Conservation (phyloP, 2,797 vertebrate genomes). For the Eurystomus glaucurus region DNA sequence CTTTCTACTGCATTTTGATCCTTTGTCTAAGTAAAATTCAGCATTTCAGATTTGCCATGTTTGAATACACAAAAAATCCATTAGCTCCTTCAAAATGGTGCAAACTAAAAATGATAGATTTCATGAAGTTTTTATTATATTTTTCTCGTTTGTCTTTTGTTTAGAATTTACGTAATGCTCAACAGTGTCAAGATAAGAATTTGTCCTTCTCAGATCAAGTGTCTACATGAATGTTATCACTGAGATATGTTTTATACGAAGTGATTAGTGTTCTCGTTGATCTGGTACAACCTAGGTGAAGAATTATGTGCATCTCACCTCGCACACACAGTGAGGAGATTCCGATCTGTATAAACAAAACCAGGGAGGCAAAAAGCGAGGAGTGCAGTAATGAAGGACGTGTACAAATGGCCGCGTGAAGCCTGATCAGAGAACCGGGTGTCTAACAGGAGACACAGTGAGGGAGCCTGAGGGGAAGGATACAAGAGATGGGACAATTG, state of each 20-base stretch:
- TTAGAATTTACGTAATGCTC: background rate
- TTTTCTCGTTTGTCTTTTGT: background rate
- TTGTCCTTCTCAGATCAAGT: background rate
- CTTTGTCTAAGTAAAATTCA: background rate
- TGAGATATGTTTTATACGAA: background rate
- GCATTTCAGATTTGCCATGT: background rate
- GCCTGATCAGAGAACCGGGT: background rate
- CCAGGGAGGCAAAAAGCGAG: background rate
- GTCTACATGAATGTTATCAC: background rate
- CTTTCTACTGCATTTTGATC: conserved; percentile 42
- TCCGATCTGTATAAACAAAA: background rate
- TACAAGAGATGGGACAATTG: background rate
- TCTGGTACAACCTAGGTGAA: background rate
- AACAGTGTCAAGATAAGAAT: background rate
- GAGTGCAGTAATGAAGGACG: background rate
- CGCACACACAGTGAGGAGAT: fast-evolving
- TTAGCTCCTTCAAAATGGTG: background rate
- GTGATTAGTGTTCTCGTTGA: background rate
- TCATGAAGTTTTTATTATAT: background rate
- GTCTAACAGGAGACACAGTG: background rate
- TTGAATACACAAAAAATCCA: background rate
- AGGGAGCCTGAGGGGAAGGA: background rate
- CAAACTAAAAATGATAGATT: background rate
- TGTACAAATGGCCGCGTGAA: background rate
- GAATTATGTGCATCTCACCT: background rate